Evolutionary conservation across 1,140 invertebrate genomes (phyloP).

Genomic region (Listronotus oregonensis): DNA sequence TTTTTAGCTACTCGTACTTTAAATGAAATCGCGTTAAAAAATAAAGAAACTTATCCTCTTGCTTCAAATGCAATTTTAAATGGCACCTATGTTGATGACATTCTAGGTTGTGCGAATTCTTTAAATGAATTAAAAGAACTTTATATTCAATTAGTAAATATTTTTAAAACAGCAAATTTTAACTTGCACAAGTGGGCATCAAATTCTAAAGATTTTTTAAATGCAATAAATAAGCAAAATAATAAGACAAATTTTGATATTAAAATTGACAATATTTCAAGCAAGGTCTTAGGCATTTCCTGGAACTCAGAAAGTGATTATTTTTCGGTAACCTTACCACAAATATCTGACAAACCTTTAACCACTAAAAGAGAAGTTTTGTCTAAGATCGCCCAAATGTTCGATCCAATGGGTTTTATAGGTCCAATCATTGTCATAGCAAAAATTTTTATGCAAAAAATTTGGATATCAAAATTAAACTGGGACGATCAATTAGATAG

Average conservation of each 20-base stretch:
- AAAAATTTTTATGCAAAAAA: conserved; percentile 38
- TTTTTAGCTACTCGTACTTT: conserved; percentile 21
- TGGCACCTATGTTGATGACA: conserved; percentile 58
- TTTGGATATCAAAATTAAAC: conserved; percentile 41
- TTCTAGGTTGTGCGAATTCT: conserved; percentile 48
- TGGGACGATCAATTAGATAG: conserved; percentile 45
- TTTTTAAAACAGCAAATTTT: conserved; percentile 17
- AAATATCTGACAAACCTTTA: no score
- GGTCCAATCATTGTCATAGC: conserved; percentile 45
- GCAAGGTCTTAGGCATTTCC: conserved; percentile 31
- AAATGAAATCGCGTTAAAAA: conserved; percentile 50
- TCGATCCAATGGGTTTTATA: conserved; percentile 45
- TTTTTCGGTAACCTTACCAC: no score
- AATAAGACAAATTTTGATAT: background rate
- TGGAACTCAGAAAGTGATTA: conserved; percentile 24
- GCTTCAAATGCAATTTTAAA: conserved; percentile 44
- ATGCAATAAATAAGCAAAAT: no score
- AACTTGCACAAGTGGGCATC: conserved; percentile 36
- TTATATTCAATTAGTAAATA: conserved; percentile 13
- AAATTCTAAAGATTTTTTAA: conserved; percentile 53
- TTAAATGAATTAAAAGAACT: conserved; percentile 47
- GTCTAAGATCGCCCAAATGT: conserved; percentile 38
- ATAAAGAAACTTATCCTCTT: conserved; percentile 42
- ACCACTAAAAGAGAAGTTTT: conserved; percentile 36
- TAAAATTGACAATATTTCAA: no score